These are phyloP conservation scores for Megaceryle torquata DNA, from an alignment of 2,113 vertebrate genomes.

Conservation along the genomic window DNA sequence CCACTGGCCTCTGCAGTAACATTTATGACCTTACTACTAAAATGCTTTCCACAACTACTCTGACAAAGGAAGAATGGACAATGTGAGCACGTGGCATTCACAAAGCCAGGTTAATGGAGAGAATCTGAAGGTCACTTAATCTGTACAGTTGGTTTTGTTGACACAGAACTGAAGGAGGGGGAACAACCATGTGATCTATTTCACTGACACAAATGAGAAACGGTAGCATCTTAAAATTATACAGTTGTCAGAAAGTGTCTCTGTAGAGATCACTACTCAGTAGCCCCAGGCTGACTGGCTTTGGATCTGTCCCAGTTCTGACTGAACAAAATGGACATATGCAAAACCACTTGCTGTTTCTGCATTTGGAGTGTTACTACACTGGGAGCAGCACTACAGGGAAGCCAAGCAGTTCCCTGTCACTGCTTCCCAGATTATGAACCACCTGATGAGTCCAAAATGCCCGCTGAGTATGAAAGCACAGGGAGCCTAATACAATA, in stretches of 20 bases:
- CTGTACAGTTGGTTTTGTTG: not conserved
- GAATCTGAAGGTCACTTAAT: not conserved
- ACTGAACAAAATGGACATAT: not conserved
- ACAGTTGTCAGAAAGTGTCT: not conserved
- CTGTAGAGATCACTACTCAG: not conserved
- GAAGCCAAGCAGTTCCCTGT: not conserved
- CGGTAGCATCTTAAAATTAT: not conserved
- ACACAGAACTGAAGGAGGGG: not conserved
- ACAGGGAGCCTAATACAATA: not conserved
- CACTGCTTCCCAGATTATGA: not conserved
- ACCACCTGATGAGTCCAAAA: not conserved
- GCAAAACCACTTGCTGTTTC: not conserved
- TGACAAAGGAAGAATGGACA: fast-evolving
- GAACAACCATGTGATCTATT: not conserved
- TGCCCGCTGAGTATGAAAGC: not conserved
- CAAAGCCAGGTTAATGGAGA: not conserved
- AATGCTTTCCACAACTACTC: not conserved
- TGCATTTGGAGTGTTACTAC: not conserved
- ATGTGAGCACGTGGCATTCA: fast-evolving
- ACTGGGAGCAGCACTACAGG: not conserved
- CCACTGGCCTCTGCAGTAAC: not conserved
- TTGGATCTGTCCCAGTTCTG: not conserved
- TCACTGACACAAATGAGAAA: not conserved
- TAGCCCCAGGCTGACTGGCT: not conserved
- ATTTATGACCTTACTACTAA: not conserved